Base-by-base conservation (phyloP, 2,888 invertebrate species). In the Hybos culiciformis region DNA sequence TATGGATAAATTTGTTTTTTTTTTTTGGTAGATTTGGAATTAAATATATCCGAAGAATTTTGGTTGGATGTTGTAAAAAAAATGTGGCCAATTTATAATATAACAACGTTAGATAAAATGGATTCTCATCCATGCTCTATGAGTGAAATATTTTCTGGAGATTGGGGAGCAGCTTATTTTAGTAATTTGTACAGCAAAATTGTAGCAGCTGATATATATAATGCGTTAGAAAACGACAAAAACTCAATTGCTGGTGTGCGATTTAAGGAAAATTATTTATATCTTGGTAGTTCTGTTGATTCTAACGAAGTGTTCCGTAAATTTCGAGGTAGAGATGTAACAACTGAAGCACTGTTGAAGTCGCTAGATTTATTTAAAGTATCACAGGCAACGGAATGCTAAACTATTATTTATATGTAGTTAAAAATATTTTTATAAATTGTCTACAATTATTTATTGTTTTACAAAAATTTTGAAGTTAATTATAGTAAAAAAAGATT, bases 281-380 rank as follows among this genome's bases (percentile, higher is more conserved):
- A 84, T 1, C 70, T 78, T 4, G 92, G 91, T 7, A 91, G 93
- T 4, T 80, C 82, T 47, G 76, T 80, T 50, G 78, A 85, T 50
- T 79, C 88, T 0, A 77, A 76, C 48, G 86, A 93, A 68, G 77
- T 90, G 6, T 96, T 96, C 67, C 73, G 93, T 44, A 74, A 82
- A 57, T 96, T 94, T 67, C 74, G 90, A 48, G 94, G 94, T 1
- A 74, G 94, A 39, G 93, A 96, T 67, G 93, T 93, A 0, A 84
- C 84, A 2, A 80, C 83, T 0, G 80, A 84, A 57, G 86, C 90
- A 0, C 65, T 92, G 31, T 64, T 92, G 1, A 77, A 60, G 44
- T 61, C 63, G 0, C 50, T 63, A 44, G 52, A 61, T 45, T 54
- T 64, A 40, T 53, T 53, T 8, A 49, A 48, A 15, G 50, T 54